Percentiles rank a stretch among this genome's conserved stretches.
Conservation (phyloP, 2,888 invertebrate genomes). For the Kryphioiulus occultus region DNA sequence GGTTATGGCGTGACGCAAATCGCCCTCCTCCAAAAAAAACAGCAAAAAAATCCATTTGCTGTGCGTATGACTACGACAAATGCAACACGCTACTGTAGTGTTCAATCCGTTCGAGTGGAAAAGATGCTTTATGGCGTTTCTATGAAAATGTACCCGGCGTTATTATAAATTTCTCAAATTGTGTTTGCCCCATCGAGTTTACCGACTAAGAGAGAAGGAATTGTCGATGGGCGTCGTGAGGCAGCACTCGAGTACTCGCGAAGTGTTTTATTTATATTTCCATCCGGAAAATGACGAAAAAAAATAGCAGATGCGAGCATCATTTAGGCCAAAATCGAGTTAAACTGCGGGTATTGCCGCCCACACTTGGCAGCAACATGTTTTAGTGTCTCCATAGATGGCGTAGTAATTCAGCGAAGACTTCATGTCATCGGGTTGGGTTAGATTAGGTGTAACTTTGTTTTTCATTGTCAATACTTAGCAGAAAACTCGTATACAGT, state of each 20-base stretch:
- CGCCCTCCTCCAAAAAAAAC: not conserved
- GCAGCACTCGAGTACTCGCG: not conserved
- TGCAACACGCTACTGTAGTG: not conserved
- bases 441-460: too few relatives aligned
- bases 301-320: not conserved
- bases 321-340: not conserved
- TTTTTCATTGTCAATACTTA: too few relatives aligned
- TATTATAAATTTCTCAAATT: constrained; percentile 31
- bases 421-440: too few relatives aligned
- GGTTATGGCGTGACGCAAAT: constrained; percentile 20
- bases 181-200: not conserved
- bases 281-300: not conserved
- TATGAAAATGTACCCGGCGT: not conserved
- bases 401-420: too few relatives aligned
- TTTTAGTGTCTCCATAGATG: too few relatives aligned
- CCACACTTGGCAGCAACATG: too few relatives aligned
- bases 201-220: not conserved
- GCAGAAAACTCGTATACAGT: too few relatives aligned
- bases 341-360: not conserved
- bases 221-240: not conserved
- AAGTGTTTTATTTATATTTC: not conserved
- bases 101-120: not conserved
- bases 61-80: not conserved
- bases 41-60: not conserved
- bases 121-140: constrained; percentile 10